phyloP scores from a whole-genome alignment of 2,797 vertebrate species.

The Cygnus olor region DNA sequence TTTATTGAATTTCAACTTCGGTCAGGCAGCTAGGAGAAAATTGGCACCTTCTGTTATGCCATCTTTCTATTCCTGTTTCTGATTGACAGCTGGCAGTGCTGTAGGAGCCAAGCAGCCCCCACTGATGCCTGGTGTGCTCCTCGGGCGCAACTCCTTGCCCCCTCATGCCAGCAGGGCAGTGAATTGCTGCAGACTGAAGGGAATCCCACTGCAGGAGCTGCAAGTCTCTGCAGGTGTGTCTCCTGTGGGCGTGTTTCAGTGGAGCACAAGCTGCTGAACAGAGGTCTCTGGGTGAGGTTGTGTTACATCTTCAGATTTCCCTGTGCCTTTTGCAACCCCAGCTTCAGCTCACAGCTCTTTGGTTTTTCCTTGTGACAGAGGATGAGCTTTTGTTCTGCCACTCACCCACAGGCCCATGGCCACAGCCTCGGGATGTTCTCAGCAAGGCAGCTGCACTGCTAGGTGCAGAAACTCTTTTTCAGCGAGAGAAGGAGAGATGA shows the following conservation, averaged over 20 bases:
- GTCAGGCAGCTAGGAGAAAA: neutral
- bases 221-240: neutral
- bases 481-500: neutral
- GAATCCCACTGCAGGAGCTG: neutral
- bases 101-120: neutral
- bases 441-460: neutral
- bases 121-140: neutral
- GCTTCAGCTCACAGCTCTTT: neutral
- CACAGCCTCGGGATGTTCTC: neutral
- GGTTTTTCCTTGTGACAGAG: neutral
- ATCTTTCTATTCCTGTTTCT: neutral
- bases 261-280: neutral
- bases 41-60: neutral
- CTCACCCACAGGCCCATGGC: accelerated
- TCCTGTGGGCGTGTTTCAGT: neutral
- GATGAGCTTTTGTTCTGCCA: neutral
- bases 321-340: neutral
- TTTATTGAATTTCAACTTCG: neutral
- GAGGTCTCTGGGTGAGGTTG: neutral
- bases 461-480: neutral
- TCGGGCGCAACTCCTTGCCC: neutral
- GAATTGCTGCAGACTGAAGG: neutral
- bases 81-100: neutral
- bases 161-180: neutral
- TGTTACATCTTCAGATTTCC: neutral